Evolutionary conservation across 1,140 invertebrate species (phyloP).

Genomic region (Trigoniulus corallinus): DNA sequence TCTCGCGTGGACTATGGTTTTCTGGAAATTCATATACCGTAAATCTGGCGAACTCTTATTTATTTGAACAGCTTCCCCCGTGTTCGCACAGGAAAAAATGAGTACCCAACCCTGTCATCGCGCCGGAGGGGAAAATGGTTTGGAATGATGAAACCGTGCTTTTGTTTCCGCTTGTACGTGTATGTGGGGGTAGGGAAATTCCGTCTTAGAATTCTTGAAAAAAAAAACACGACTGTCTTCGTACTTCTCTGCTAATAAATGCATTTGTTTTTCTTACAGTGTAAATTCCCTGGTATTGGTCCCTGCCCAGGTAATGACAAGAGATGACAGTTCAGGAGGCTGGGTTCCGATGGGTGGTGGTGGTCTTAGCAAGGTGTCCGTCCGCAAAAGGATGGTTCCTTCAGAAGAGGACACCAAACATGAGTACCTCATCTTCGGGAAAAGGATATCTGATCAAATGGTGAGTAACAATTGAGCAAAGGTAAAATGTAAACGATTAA

Average conservation of each 20-base stretch:
- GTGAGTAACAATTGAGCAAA: conserved; percentile 39
- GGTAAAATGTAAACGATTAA: neutral
- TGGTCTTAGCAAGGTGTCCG: conserved; percentile 78
- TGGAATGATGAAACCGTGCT: neutral
- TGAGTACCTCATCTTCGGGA: conserved; percentile 82
- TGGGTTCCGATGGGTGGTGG: conserved; percentile 89
- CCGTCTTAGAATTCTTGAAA: no score
- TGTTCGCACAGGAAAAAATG: neutral
- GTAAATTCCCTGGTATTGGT: conserved; percentile 84
- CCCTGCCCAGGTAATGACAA: conserved; percentile 93
- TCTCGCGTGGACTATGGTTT: no score
- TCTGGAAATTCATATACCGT: no score
- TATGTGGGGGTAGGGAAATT: neutral
- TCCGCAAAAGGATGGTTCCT: conserved; percentile 44
- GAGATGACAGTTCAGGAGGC: conserved; percentile 88
- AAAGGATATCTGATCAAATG: conserved; percentile 75
- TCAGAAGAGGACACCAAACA: conserved; percentile 34
- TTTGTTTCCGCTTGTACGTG: neutral
- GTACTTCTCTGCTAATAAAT: neutral
- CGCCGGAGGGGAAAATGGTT: neutral
- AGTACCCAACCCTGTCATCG: neutral
- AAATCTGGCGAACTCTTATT: no score
- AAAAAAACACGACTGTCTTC: no score
- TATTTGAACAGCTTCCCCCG: no score
- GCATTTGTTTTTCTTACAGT: conserved; percentile 38